phyloP scores from a whole-genome alignment of 37 sponge, comb jelly and placozoan genomes.

The Eunapius fragilis region DNA sequence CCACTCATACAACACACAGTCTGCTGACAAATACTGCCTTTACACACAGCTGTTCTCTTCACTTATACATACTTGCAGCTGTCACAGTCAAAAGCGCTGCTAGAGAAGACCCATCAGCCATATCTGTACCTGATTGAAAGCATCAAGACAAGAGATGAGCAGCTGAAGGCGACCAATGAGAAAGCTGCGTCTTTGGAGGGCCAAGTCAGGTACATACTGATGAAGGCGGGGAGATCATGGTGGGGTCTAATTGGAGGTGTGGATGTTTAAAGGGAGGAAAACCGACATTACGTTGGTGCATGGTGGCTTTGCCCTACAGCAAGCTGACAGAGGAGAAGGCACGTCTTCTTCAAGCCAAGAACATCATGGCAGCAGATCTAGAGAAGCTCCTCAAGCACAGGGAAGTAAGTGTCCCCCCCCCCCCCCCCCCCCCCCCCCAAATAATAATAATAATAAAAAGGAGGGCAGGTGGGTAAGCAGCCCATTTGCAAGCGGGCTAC shows the following conservation, averaged over 20 bases:
- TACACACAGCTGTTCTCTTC: too few species aligned
- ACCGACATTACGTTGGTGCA: background rate
- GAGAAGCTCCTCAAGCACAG: conserved; percentile 75
- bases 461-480: too few species aligned
- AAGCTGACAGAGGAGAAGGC: conserved; percentile 28
- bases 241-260: too few species aligned
- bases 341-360: conserved; percentile 37
- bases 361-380: conserved; percentile 67
- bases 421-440: too few species aligned
- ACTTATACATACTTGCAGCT: conserved; percentile 34
- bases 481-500: too few species aligned
- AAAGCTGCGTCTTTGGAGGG: conserved; percentile 20
- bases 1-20: too few species aligned
- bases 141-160: conserved; percentile 50
- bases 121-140: conserved; percentile 60
- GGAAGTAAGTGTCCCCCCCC: conserved; percentile 46
- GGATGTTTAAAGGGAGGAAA: too few species aligned
- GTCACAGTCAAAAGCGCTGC: conserved; percentile 9
- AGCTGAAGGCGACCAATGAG: conserved; percentile 8
- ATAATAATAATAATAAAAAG: too few species aligned
- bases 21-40: too few species aligned
- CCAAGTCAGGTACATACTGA: conserved; percentile 22
- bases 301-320: background rate
- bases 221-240: too few species aligned
- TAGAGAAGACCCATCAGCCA: conserved; percentile 64